Evolutionary conservation across 2,888 invertebrate species (phyloP), one percentile per base, ranked within the genome.

Genomic region (Drosophila meridionalis): DNA sequence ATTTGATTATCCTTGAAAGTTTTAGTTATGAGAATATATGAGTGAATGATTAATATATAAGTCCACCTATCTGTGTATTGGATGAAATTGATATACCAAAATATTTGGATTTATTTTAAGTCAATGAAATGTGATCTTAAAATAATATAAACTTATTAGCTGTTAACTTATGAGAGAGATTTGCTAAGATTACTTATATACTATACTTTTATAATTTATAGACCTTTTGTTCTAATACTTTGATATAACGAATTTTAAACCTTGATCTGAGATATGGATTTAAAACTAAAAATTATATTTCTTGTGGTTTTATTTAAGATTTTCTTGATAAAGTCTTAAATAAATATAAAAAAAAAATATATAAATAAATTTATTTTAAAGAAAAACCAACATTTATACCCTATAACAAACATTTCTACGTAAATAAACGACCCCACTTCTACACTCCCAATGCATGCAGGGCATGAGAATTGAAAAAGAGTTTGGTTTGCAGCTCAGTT

Each of bases 401-500:
- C 48, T 30, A 0, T 8, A 32, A 32, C 50, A 50, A 50, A 50
- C 32, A n/a, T 0, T n/a, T 2, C 0, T 0, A 8, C 9, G 2
- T 8, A 3, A 0, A 3, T 4, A 32, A 5, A 11, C 30, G 8
- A 20, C 32, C 34, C 52, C 20, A 26, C 11, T 34, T 14, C 1
- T 7, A 3, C 47, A 1, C 47, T 6, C 6, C 8, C 4, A 14
- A n/a, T 20, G 26, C 4, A 26, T 26, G 53, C 14, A 55, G 38
- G 38, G 53, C 20, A 55, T 36, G 8, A 5, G 43, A 45, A 38
- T 26, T 20, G 36, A 14, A 52, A 59, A 32, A 42, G 64, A 65
- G 77, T 65, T 48, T 48, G 66, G 62, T 40, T 68, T 40, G 20
- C 30, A 30, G 69, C 62, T 64, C 65, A 74, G 76, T 47, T 65